phyloP scores from a whole-genome alignment of 2,888 invertebrate genomes.

The Nomada flava region DNA sequence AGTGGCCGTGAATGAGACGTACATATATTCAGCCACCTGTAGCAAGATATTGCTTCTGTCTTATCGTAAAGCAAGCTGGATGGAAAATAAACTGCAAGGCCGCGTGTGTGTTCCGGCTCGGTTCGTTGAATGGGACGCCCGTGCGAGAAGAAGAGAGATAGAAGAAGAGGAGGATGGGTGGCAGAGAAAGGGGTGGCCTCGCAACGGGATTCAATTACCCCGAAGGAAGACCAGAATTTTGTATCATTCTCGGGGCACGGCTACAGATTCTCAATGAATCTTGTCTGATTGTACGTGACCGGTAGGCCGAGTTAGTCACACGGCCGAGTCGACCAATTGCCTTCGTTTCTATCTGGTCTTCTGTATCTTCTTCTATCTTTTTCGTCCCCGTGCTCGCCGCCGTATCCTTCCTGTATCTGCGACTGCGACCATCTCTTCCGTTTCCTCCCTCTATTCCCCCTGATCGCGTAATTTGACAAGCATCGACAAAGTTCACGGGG shows the following conservation, averaged over 20 bases:
- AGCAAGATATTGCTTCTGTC: constrained; percentile 64
- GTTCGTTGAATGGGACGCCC: constrained; percentile 30
- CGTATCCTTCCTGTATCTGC: constrained; percentile 11
- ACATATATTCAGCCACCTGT: constrained; percentile 63
- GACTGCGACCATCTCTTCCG: constrained; percentile 10
- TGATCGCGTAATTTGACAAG: constrained; percentile 35
- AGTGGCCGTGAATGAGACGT: constrained; percentile 42
- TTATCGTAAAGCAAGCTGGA: constrained; percentile 61
- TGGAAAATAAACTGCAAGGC: constrained; percentile 60
- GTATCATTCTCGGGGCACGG: constrained; percentile 58
- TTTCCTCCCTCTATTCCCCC: neutral
- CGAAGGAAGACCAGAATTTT: constrained; percentile 65
- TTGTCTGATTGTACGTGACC: constrained; percentile 64
- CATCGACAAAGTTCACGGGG: constrained; percentile 32
- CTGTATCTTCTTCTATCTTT: neutral
- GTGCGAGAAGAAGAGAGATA: neutral
- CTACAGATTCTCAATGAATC: constrained; percentile 66
- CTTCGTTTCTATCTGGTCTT: constrained; percentile 20
- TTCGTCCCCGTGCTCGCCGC: neutral
- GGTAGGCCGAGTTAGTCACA: constrained; percentile 66
- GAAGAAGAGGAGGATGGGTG: neutral
- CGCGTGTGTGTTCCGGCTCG: constrained; percentile 31
- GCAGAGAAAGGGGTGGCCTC: constrained; percentile 14
- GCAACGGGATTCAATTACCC: constrained; percentile 62
- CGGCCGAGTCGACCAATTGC: constrained; percentile 59